Conservation (phyloP, 2,888 invertebrate genomes). For the Adelognathus sp. region DNA sequence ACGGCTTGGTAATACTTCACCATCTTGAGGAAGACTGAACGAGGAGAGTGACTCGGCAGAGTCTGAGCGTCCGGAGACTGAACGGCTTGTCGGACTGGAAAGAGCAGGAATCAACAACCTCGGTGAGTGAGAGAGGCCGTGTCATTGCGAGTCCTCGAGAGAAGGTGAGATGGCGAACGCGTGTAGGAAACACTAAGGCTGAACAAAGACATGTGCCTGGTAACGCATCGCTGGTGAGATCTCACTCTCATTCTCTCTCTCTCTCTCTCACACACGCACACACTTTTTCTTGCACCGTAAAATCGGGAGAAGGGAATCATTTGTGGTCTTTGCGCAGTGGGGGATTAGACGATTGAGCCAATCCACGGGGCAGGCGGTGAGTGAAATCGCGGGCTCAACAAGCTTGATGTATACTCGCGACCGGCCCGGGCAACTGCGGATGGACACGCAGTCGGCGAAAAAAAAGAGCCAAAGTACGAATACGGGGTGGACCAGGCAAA, state of each 20-base stretch:
- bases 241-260: not conserved
- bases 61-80: not conserved
- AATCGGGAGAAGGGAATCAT: constrained; percentile 46
- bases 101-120: constrained; percentile 36
- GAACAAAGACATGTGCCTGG: not conserved
- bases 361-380: constrained; percentile 2
- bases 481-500: constrained; percentile 18
- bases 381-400: constrained; percentile 20
- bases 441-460: not conserved
- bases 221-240: constrained; percentile 17
- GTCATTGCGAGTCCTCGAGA: not conserved
- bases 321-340: constrained; percentile 24
- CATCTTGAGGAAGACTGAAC: constrained; percentile 50
- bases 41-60: not conserved
- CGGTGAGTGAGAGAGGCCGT: constrained; percentile 21
- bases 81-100: constrained; percentile 22
- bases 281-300: not conserved
- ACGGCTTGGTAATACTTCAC: constrained; percentile 15
- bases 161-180: constrained; percentile 11
- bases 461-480: not conserved
- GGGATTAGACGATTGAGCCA: constrained; percentile 41
- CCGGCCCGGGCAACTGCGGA: not conserved
- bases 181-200: not conserved
- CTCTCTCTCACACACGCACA: too few relatives aligned
- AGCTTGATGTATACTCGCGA: not conserved